Evolutionary conservation across 2,797 vertebrate species (phyloP), one percentile per base, ranked within the genome.

Genomic region (Typhlichthys subterraneus): DNA sequence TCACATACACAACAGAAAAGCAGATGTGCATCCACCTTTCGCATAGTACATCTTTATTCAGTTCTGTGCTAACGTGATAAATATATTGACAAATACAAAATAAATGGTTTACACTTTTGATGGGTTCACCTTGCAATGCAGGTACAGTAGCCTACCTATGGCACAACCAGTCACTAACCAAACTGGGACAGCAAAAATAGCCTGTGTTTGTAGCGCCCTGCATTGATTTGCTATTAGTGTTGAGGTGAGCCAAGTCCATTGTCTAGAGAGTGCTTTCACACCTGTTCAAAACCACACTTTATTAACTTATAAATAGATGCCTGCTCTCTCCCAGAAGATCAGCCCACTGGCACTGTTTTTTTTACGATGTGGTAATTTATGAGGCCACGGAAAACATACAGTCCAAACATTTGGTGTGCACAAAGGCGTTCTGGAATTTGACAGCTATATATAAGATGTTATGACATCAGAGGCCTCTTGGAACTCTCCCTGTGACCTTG

Each of bases 281-380:
- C 89, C 90, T 92, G 91, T 89, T 92, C 78, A 63, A 65, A 75
- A 75, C 63, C 75, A 58, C 12, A 42, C 53, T 86, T 79, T 85
- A 83, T 91, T 85, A 77, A 79, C 74, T 84, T 87, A 88, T 85
- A 90, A 89, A 90, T 90, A 91, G 81, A 83, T 68, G 62, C 67
- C 13, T n/a, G 0, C 42, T 42, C 69, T 42, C 68, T 42, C 53
- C 60, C 54, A 57, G 8, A 66, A 12, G 70, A 62, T 72, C 75
- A 59, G 60, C 55, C 57, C 50, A 33, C 57, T 12, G 53, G 53
- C 67, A 75, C 38, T 53, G 49, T 15, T 56, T 77, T 73, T 87
- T 80, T 87, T 80, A 87, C 57, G 69, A 80, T 59, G 68, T n/a
- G 31, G 7, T 70, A 70, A 87, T 88, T 87, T 83, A 87, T 73